A percentile compares a stretch with the other conserved stretches of the same genome.
Evolutionary conservation across 2,888 invertebrate genomes (phyloP).

Genomic region (Drosophila helvetica): DNA sequence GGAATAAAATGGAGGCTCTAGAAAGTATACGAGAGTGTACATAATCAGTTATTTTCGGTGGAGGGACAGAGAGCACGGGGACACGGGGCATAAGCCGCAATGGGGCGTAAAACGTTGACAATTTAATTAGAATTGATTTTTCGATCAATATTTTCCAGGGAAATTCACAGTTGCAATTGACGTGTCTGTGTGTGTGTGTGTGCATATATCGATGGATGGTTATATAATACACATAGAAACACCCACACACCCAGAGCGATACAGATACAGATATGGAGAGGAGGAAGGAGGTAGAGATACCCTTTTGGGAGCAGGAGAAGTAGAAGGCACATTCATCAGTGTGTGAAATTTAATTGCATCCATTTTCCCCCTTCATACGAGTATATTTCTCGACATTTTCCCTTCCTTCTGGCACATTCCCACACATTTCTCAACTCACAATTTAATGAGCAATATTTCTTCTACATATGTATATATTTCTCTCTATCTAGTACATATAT

Average conservation of each 20-base stretch:
- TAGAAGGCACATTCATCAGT: slow-evolving; percentile 30
- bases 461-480: slow-evolving; percentile 12
- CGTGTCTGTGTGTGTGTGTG: background rate
- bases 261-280: slow-evolving; percentile 3
- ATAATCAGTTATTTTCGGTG: slow-evolving; percentile 64
- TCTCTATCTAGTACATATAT: background rate
- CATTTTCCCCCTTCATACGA: slow-evolving; percentile 10
- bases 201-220: slow-evolving; percentile 29
- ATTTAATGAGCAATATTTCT: slow-evolving; percentile 69
- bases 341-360: slow-evolving; percentile 65
- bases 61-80: background rate
- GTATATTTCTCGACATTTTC: background rate
- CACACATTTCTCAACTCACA: slow-evolving; percentile 28
- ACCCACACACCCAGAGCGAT: slow-evolving; percentile 13
- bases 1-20: background rate
- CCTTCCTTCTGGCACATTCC: background rate
- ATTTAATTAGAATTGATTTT: slow-evolving; percentile 83
- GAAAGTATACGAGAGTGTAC: slow-evolving; percentile 24
- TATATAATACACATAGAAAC: slow-evolving; percentile 54
- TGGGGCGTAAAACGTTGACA: slow-evolving; percentile 66
- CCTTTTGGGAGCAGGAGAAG: background rate
- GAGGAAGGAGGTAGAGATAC: background rate
- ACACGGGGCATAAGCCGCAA: slow-evolving; percentile 11
- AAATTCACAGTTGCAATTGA: slow-evolving; percentile 62
- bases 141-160: slow-evolving; percentile 82